Percentiles rank a stretch among this genome's conserved stretches.
phyloP scores from a whole-genome alignment of 2,113 vertebrate genomes.

The Rhinolophus sinicus region DNA sequence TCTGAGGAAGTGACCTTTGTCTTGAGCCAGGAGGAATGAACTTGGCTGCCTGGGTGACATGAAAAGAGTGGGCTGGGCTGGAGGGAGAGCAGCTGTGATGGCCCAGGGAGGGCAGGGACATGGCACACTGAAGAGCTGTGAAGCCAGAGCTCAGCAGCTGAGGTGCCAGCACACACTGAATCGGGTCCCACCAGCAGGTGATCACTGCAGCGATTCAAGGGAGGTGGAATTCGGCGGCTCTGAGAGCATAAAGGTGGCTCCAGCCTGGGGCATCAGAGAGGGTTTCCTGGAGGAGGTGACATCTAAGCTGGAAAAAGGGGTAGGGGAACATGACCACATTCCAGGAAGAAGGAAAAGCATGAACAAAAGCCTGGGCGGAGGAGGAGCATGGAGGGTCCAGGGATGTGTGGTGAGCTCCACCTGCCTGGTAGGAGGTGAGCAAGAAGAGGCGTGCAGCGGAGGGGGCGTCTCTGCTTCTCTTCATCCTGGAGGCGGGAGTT shows the following conservation, averaged over 20 bases:
- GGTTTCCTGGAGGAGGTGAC: neutral
- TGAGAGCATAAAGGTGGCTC: neutral
- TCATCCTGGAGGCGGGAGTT: neutral
- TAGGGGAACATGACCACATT: neutral
- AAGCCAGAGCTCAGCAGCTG: accelerated
- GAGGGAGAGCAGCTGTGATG: neutral
- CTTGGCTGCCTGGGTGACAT: neutral
- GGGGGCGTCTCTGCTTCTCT: neutral
- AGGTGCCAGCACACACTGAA: neutral
- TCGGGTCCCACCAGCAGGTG: neutral
- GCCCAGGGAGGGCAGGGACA: neutral
- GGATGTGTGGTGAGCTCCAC: neutral
- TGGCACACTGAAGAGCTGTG: accelerated
- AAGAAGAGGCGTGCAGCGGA: neutral
- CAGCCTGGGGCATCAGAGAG: neutral
- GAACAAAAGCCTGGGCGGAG: neutral
- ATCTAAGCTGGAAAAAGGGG: neutral
- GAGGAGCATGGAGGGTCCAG: neutral
- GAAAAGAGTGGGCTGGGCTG: neutral
- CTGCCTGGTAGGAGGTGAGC: neutral
- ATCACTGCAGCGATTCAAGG: neutral
- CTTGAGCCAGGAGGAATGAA: neutral
- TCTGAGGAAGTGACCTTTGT: neutral
- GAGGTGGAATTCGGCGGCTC: neutral
- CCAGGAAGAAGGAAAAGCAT: neutral